These are phyloP conservation scores for Deroplatys truncata DNA, from an alignment of 2,888 invertebrate species.

Conservation along the genomic window DNA sequence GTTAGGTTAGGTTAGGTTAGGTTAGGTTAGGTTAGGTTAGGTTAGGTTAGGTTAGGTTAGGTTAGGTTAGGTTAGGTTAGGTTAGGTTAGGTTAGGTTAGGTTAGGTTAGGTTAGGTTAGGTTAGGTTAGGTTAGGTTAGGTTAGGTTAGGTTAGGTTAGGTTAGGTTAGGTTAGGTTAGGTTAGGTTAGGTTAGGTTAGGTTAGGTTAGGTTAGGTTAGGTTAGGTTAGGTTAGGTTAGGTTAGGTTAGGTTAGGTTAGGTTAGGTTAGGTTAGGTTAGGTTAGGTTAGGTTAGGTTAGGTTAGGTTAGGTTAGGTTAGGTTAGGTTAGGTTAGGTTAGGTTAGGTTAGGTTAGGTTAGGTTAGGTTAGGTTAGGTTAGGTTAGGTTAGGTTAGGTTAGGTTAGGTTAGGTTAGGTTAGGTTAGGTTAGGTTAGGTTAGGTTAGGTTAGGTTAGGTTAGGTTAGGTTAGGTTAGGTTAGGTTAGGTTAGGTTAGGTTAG, in stretches of 20 bases:
- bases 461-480: no score
- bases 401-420: constrained; percentile 9
- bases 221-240: no score
- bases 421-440: neutral
- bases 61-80: no score
- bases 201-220: no score
- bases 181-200: no score
- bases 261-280: constrained; percentile 33
- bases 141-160: no score
- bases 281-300: constrained; percentile 13
- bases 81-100: no score
- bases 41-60: neutral
- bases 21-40: neutral
- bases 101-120: no score
- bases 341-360: constrained; percentile 4
- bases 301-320: constrained; percentile 29
- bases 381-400: neutral
- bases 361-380: constrained; percentile 8
- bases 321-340: constrained; percentile 18
- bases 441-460: neutral
- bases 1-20: neutral
- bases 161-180: no score
- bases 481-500: neutral
- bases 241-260: no score
- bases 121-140: no score